Conservation (phyloP, 2,888 invertebrate genomes). For the Idaea dimidiata region DNA sequence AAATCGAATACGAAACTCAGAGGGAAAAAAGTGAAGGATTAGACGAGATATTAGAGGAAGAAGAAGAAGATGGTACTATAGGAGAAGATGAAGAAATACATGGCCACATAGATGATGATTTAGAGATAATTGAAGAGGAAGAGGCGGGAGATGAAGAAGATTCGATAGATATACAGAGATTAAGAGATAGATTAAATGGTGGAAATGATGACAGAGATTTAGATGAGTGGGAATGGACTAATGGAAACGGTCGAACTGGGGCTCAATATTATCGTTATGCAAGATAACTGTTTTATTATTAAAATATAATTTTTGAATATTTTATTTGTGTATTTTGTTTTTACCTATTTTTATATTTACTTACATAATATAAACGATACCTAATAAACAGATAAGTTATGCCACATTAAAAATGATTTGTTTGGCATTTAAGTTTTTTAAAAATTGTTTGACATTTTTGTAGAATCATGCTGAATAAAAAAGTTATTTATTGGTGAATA, state of each 20-base stretch:
- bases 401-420: not conserved
- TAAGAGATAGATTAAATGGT: slow-evolving; percentile 44
- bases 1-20: slow-evolving; percentile 67
- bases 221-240: slow-evolving; percentile 76
- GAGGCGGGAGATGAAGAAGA: slow-evolving; percentile 62
- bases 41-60: slow-evolving; percentile 71
- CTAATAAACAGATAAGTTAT: not conserved
- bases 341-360: slow-evolving; percentile 7
- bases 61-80: slow-evolving; percentile 58
- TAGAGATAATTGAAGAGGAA: slow-evolving; percentile 68
- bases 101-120: slow-evolving; percentile 39
- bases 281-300: slow-evolving; percentile 55
- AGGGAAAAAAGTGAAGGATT: slow-evolving; percentile 58
- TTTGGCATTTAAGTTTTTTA: not conserved
- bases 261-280: slow-evolving; percentile 66
- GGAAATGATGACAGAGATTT: slow-evolving; percentile 60
- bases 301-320: slow-evolving; percentile 38
- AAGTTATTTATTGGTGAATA: too few species aligned
- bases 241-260: slow-evolving; percentile 47
- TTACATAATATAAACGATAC: too few species aligned
- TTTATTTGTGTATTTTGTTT: slow-evolving; percentile 7
- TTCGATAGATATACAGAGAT: slow-evolving; percentile 53
- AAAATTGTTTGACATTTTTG: too few species aligned
- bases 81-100: slow-evolving; percentile 45
- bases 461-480: too few species aligned